These are phyloP conservation scores for Crepidodera aurea DNA, from an alignment of 2,888 invertebrate genomes.

Conservation along the genomic window DNA sequence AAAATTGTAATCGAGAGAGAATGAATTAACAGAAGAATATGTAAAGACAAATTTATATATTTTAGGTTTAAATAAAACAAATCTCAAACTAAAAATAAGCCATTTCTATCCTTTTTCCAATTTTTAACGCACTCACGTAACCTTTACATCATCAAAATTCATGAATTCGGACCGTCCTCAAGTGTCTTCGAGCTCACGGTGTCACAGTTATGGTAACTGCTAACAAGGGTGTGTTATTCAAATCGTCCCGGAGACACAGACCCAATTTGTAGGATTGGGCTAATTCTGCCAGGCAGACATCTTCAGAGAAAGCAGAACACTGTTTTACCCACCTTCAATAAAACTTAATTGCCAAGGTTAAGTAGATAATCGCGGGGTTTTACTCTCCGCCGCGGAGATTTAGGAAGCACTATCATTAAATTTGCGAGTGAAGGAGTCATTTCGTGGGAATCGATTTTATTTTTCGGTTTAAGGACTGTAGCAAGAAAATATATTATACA, in stretches of 20 bases:
- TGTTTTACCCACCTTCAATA: slow-evolving; percentile 21
- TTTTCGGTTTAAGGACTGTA: too few relatives aligned
- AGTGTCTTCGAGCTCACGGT: neutral
- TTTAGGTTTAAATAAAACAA: too few relatives aligned
- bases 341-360: slow-evolving; percentile 26
- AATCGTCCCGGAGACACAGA: slow-evolving; percentile 29
- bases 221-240: slow-evolving; percentile 30
- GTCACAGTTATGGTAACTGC: slow-evolving; percentile 1
- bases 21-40: too few relatives aligned
- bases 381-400: neutral
- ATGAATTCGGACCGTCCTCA: too few relatives aligned
- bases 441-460: too few relatives aligned
- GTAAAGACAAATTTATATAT: too few relatives aligned
- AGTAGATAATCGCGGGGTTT: slow-evolving; percentile 14
- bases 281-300: slow-evolving; percentile 22
- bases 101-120: too few relatives aligned
- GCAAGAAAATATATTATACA: too few relatives aligned
- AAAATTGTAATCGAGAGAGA: too few relatives aligned
- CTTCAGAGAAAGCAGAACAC: slow-evolving; percentile 12
- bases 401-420: neutral
- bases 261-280: slow-evolving; percentile 26
- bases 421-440: neutral
- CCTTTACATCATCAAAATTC: too few relatives aligned
- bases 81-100: too few relatives aligned
- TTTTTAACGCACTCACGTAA: too few relatives aligned